Percentiles rank a stretch among this genome's conserved stretches.
These are phyloP conservation scores for Petroica traversi DNA, from an alignment of 2,113 vertebrate genomes.

Conservation along the genomic window DNA sequence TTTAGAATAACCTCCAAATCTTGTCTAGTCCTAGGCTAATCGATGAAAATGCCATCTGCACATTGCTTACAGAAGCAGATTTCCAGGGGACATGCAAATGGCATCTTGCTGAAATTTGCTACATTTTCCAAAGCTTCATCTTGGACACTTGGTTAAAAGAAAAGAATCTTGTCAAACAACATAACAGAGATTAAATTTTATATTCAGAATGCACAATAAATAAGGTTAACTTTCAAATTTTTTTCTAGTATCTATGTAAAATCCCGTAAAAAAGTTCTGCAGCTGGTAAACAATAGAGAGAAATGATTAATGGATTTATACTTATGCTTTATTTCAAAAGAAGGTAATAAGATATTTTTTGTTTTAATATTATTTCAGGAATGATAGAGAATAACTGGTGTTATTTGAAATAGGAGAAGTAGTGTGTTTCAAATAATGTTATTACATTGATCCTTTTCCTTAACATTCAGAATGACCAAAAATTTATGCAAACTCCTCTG, in stretches of 20 bases:
- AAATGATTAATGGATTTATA: neutral
- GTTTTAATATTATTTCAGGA: neutral
- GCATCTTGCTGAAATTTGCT: neutral
- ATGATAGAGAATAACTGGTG: neutral
- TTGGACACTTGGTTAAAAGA: neutral
- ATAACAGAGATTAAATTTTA: neutral
- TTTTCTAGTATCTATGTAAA: neutral
- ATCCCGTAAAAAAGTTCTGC: neutral
- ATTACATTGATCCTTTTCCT: neutral
- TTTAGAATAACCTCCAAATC: neutral
- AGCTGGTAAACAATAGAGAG: neutral
- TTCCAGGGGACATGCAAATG: neutral
- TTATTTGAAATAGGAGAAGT: neutral
- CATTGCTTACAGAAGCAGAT: neutral
- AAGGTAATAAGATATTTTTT: neutral
- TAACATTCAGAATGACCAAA: neutral
- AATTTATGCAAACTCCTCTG: neutral
- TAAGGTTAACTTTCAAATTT: neutral
- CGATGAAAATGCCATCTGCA: neutral
- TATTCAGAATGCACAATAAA: neutral
- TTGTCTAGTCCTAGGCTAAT: neutral
- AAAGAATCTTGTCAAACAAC: neutral
- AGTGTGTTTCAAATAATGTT: neutral
- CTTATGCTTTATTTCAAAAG: neutral
- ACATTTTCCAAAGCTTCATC: neutral